phyloP scores from a whole-genome alignment of 2,888 invertebrate species.

The Melanchra persicariae region DNA sequence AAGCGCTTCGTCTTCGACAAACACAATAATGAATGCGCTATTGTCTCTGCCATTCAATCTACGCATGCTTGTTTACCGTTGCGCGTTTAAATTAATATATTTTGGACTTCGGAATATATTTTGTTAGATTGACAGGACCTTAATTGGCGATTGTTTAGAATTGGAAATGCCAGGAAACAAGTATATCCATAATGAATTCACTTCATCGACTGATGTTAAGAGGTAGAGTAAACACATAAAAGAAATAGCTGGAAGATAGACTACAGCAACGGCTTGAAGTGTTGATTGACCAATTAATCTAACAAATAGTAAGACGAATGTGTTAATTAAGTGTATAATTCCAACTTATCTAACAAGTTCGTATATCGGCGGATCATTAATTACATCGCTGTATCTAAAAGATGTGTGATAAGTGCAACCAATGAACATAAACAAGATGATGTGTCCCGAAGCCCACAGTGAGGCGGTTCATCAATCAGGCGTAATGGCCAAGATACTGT shows the following conservation, averaged over 20 bases:
- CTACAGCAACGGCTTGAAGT: slow-evolving; percentile 1
- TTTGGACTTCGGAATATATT: slow-evolving; percentile 50
- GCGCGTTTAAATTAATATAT: slow-evolving; percentile 56
- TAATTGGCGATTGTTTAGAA: slow-evolving; percentile 49
- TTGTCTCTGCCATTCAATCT: slow-evolving; percentile 68
- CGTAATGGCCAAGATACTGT: slow-evolving; percentile 69
- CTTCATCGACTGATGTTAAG: slow-evolving; percentile 11
- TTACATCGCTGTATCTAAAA: slow-evolving; percentile 65
- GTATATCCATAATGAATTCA: slow-evolving; percentile 34
- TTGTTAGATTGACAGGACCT: slow-evolving; percentile 48
- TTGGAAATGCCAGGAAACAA: slow-evolving; percentile 33
- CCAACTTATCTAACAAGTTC: slow-evolving; percentile 55
- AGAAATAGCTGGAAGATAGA: slow-evolving; percentile 1
- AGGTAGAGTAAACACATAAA: slow-evolving; percentile 8
- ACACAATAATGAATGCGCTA: slow-evolving; percentile 75
- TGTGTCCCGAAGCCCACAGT: slow-evolving; percentile 59
- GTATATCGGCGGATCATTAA: slow-evolving; percentile 60
- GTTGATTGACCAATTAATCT: slow-evolving; percentile 56
- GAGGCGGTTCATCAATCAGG: slow-evolving; percentile 72
- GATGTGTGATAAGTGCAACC: slow-evolving; percentile 61
- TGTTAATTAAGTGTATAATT: slow-evolving; percentile 54
- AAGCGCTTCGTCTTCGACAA: slow-evolving; percentile 56
- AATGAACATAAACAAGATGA: slow-evolving; percentile 69
- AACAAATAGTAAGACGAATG: slow-evolving; percentile 43
- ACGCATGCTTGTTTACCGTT: slow-evolving; percentile 58